These are phyloP conservation scores for Caradrina clavipalpis DNA, from an alignment of 2,888 invertebrate species.

Conservation along the genomic window DNA sequence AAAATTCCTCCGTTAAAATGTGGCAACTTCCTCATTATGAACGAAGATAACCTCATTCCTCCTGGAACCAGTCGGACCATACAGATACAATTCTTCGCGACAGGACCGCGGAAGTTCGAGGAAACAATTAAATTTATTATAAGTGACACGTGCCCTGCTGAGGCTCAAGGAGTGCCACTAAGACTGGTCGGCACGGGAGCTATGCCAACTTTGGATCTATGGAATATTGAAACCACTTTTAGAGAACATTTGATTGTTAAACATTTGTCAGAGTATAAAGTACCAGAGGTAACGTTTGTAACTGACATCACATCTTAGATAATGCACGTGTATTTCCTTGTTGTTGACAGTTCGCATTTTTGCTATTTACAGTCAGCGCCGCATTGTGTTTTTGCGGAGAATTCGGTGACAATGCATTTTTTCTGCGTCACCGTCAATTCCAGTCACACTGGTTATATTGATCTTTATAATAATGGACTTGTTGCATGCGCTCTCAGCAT, in stretches of 20 bases:
- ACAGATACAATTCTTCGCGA: conserved; percentile 83
- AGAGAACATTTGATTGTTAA: conserved; percentile 91
- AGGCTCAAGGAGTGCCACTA: conserved; percentile 86
- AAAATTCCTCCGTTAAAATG: conserved; percentile 83
- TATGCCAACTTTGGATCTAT: conserved; percentile 90
- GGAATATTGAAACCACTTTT: conserved; percentile 91
- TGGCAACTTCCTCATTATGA: conserved; percentile 85
- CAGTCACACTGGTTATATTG: conserved; percentile 76
- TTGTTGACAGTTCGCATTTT: not conserved
- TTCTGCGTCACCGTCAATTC: conserved; percentile 84
- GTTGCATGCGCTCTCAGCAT: conserved; percentile 83
- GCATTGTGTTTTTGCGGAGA: conserved; percentile 86
- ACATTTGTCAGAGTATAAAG: conserved; percentile 86
- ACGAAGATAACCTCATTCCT: conserved; percentile 85
- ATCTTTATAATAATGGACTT: conserved; percentile 86
- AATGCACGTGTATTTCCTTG: not conserved
- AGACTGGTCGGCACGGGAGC: conserved; percentile 89
- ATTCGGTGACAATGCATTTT: conserved; percentile 84
- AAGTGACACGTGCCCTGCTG: conserved; percentile 88
- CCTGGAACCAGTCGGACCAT: conserved; percentile 85
- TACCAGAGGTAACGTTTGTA: conserved; percentile 79
- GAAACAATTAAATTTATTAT: conserved; percentile 86
- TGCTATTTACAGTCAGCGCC: conserved; percentile 80
- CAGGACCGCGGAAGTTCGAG: conserved; percentile 78
- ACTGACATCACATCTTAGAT: not conserved